A percentile compares a stretch with the other conserved stretches of the same genome.
Evolutionary conservation across 2,797 vertebrate genomes (phyloP).

Genomic region (Distichodus sexfasciatus): DNA sequence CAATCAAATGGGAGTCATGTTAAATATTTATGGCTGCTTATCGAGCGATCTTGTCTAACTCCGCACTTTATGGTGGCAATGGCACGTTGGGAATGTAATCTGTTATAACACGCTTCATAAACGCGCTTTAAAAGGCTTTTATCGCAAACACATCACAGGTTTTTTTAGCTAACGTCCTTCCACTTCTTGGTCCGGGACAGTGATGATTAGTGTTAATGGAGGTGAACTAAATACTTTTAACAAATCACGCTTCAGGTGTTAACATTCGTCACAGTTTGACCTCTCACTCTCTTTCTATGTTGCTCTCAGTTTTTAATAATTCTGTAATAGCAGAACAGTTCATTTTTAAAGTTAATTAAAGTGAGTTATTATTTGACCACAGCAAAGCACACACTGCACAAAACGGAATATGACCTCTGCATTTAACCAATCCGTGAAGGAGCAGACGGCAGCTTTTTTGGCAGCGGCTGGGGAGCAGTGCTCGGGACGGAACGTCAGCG

Average conservation of each 20-base stretch:
- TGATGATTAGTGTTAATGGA: slow-evolving; percentile 4
- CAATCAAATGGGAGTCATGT: neutral
- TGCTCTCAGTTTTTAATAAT: neutral
- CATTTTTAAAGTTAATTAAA: too few species aligned
- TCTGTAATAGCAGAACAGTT: too few species aligned
- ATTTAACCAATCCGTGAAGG: too few species aligned
- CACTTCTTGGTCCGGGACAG: slow-evolving; percentile 18
- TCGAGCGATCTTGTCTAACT: slow-evolving; percentile 10
- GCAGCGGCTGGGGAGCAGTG: too few species aligned
- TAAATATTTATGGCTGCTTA: slow-evolving; percentile 31
- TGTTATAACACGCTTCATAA: slow-evolving; percentile 23
- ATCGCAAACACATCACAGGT: slow-evolving; percentile 22
- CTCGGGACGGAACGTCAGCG: too few species aligned
- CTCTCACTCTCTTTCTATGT: neutral
- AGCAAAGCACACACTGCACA: too few species aligned
- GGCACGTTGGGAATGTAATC: slow-evolving; percentile 15
- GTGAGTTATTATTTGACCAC: too few species aligned
- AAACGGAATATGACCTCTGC: too few species aligned
- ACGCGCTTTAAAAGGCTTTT: slow-evolving; percentile 12
- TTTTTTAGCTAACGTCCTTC: slow-evolving; percentile 15
- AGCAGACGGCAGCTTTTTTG: too few species aligned
- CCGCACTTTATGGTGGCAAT: neutral
- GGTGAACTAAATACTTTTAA: neutral
- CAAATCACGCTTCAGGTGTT: neutral
- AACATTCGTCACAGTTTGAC: neutral